Evolutionary conservation across 2,888 invertebrate species (phyloP).

Genomic region (Pasiphila rectangulata): DNA sequence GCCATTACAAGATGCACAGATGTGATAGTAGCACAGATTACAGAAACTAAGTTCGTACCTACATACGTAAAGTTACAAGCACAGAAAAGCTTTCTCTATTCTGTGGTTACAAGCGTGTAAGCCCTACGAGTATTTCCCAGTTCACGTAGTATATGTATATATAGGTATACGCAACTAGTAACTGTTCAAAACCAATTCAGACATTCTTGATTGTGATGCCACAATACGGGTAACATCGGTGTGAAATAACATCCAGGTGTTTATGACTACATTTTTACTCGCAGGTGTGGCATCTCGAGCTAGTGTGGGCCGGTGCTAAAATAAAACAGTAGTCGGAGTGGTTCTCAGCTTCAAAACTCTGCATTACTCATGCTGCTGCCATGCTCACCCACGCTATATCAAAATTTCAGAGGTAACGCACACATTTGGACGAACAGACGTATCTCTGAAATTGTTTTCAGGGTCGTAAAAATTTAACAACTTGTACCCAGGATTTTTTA

Average conservation of each 20-base stretch:
- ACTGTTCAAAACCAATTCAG: slow-evolving; percentile 1
- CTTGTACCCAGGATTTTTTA: too few relatives aligned
- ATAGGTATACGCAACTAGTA: too few relatives aligned
- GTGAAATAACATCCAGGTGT: slow-evolving; percentile 74
- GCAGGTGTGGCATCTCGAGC: slow-evolving; percentile 69
- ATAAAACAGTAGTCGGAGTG: slow-evolving; percentile 63
- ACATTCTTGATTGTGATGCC: neutral
- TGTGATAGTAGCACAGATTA: too few relatives aligned
- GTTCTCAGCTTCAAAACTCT: slow-evolving; percentile 65
- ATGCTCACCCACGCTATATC: slow-evolving; percentile 76
- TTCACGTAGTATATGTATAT: too few relatives aligned
- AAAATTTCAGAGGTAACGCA: slow-evolving; percentile 67
- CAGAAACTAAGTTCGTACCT: too few relatives aligned
- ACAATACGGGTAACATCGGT: slow-evolving; percentile 47
- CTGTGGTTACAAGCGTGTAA: too few relatives aligned
- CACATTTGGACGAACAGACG: slow-evolving; percentile 56
- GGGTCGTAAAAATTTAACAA: slow-evolving; percentile 7
- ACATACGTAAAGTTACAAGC: too few relatives aligned
- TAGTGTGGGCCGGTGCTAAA: slow-evolving; percentile 70
- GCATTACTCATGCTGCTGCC: slow-evolving; percentile 70
- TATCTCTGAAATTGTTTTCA: slow-evolving; percentile 14
- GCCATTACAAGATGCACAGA: too few relatives aligned
- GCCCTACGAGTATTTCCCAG: too few relatives aligned
- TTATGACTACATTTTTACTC: slow-evolving; percentile 56
- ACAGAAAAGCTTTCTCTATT: too few relatives aligned